Base-by-base conservation (phyloP, 1,140 invertebrate genomes). In the Probaryconus sp. region DNA sequence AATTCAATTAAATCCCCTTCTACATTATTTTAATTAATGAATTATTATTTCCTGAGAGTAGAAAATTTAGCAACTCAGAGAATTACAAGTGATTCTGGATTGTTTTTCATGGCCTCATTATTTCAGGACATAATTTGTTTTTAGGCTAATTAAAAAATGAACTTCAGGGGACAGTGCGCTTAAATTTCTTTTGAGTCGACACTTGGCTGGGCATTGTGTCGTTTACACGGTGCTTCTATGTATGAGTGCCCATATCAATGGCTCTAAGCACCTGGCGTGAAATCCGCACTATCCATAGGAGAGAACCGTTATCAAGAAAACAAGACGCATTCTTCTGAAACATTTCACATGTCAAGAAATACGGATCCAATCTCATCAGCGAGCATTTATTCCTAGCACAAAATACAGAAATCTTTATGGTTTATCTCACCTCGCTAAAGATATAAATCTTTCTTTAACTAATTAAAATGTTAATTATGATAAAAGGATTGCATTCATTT, bases 251-350 rank as follows among this genome's bases (percentile, higher is more conserved):
- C 67, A 70, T 70, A 70, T 70, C 56, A 70, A 70, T 63, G 56
- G 48, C 40, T 70, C 67, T 70, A 61, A 61, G 67, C 67, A 70
- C 38, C 67, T 55, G 67, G 67, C 67, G 67, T 70, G 67, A 70
- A 70, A 70, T 61, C 67, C 67, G 67, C 67, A 70, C 61, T 58
- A 42, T 40, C 67, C 67, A 47, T 47, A 61, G 55, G 67, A n/a
- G n/a, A n/a, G n/a, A 70, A 70, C 67, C 67, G 67, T 70, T 70
- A 70, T 70, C 67, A 56, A 70, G 56, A 30, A 69, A 69, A 69
- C 65, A 69, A 69, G 65, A 55, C 40, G 48, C 47, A 69, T 69
- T 61, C 65, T 69, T 69, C 35, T 61, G 65, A 61, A 69, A 69
- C 53, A 69, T 69, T 48, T 69, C 65, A 60, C 65, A 60, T 69